A percentile compares a stretch with the other conserved stretches of the same genome.
These are phyloP conservation scores for Atta colombica DNA, from an alignment of 1,140 invertebrate genomes.

Conservation along the genomic window DNA sequence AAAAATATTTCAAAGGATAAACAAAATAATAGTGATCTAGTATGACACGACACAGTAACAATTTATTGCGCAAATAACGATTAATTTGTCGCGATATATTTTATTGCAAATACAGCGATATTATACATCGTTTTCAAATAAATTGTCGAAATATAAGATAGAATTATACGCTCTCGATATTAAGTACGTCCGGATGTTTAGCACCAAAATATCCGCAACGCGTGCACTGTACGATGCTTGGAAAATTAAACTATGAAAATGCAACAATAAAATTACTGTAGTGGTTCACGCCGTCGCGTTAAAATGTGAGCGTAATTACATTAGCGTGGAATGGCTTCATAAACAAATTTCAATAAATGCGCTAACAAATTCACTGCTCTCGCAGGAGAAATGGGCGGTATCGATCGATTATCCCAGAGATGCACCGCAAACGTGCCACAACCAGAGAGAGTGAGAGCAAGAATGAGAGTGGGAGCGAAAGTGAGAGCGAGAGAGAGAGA, in stretches of 20 bases:
- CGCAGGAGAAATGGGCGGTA: conserved; percentile 46
- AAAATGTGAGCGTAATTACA: conserved; percentile 66
- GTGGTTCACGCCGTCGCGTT: conserved; percentile 53
- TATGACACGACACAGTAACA: not conserved
- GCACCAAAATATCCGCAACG: conserved; percentile 49
- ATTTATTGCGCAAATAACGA: conserved; percentile 31
- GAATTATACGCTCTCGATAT: conserved; percentile 27
- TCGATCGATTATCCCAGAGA: conserved; percentile 60
- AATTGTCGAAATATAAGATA: conserved; percentile 56
- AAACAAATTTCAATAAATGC: conserved; percentile 71
- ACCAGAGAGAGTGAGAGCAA: conserved; percentile 4
- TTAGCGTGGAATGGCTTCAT: conserved; percentile 65
- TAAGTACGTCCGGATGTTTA: conserved; percentile 54
- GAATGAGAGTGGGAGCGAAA: not conserved
- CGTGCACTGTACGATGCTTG: not conserved
- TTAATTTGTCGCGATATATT: conserved; percentile 46
- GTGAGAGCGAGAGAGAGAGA: too few relatives aligned
- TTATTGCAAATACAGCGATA: conserved; percentile 39
- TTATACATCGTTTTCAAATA: conserved; percentile 59
- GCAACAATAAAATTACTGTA: conserved; percentile 66
- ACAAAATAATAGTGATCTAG: not conserved
- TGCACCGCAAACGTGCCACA: conserved; percentile 14
- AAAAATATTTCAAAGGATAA: conserved; percentile 21
- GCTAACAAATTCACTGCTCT: conserved; percentile 58
- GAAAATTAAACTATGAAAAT: conserved; percentile 72